Conservation (phyloP, 2,888 invertebrate species). For the Seira sanloemensis region DNA sequence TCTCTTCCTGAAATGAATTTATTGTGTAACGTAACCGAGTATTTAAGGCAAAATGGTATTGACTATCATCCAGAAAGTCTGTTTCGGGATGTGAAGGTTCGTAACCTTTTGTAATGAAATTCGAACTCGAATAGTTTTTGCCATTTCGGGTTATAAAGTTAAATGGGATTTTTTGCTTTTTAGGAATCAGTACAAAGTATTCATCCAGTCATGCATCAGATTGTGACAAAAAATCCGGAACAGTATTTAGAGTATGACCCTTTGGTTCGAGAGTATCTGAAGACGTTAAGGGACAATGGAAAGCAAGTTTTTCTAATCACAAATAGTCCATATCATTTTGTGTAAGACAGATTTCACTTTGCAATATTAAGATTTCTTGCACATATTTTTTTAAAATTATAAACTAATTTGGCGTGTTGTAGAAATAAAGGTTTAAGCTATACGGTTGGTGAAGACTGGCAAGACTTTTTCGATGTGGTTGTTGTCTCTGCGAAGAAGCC, state of each 20-base stretch:
- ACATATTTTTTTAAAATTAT: background rate
- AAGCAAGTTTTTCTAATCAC: conserved; percentile 97
- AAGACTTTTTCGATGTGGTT: conserved; percentile 93
- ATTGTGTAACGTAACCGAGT: conserved; percentile 94
- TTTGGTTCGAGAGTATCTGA: conserved; percentile 85
- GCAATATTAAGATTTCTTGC: background rate
- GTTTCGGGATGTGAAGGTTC: conserved; percentile 94
- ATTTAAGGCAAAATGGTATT: conserved; percentile 91
- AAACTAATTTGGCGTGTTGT: background rate
- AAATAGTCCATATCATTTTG: conserved; percentile 97
- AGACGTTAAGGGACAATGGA: conserved; percentile 83
- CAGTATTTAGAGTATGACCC: conserved; percentile 88
- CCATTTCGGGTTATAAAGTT: background rate
- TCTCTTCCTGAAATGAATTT: conserved; percentile 97
- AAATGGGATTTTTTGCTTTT: conserved; percentile 72
- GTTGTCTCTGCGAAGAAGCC: conserved; percentile 97
- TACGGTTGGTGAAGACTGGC: conserved; percentile 92
- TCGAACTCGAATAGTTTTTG: background rate
- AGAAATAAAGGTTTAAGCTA: conserved; percentile 93
- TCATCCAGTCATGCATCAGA: conserved; percentile 92
- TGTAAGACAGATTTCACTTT: conserved; percentile 80
- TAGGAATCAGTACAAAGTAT: conserved; percentile 92
- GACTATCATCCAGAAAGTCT: conserved; percentile 97
- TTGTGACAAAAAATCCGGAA: conserved; percentile 87
- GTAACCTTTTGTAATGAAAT: conserved; percentile 42